Percentiles rank a stretch among this genome's conserved stretches.
These are phyloP conservation scores for Remorina albescens DNA, from an alignment of 2,797 vertebrate genomes.

Conservation along the genomic window DNA sequence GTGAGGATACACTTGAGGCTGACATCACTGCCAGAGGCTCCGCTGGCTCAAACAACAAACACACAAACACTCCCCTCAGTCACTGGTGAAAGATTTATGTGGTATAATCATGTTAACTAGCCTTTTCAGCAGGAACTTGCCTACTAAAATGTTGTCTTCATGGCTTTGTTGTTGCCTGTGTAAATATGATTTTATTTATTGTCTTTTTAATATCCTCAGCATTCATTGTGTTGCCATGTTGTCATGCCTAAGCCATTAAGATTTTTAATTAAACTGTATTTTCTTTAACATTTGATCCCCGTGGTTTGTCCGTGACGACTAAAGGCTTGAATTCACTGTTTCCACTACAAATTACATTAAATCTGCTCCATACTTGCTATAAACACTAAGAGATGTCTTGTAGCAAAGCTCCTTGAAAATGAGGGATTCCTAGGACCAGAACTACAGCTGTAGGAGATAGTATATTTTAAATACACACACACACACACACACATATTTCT, in stretches of 20 bases:
- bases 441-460: not conserved
- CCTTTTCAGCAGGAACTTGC: constrained; percentile 68
- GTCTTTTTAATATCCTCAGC: constrained; percentile 81
- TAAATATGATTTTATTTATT: constrained; percentile 86
- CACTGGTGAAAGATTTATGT: constrained; percentile 35
- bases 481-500: too few species aligned
- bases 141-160: constrained; percentile 69
- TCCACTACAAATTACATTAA: not conserved
- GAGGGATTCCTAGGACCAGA: not conserved
- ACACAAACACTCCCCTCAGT: constrained; percentile 11
- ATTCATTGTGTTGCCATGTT: constrained; percentile 81
- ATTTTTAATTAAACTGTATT: constrained; percentile 87
- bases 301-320: constrained; percentile 29
- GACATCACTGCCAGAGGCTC: constrained; percentile 43
- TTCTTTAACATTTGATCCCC: constrained; percentile 74
- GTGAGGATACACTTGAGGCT: constrained; percentile 27
- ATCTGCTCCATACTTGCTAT: not conserved
- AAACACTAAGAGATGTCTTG: not conserved
- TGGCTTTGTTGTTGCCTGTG: constrained; percentile 74
- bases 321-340: not conserved
- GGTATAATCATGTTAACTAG: constrained; percentile 54
- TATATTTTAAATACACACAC: too few species aligned
- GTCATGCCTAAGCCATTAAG: constrained; percentile 85
- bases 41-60: not conserved
- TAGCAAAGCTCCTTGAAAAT: not conserved